These are phyloP conservation scores for Tetanocera ferruginea DNA, from an alignment of 2,888 invertebrate species.

Conservation along the genomic window DNA sequence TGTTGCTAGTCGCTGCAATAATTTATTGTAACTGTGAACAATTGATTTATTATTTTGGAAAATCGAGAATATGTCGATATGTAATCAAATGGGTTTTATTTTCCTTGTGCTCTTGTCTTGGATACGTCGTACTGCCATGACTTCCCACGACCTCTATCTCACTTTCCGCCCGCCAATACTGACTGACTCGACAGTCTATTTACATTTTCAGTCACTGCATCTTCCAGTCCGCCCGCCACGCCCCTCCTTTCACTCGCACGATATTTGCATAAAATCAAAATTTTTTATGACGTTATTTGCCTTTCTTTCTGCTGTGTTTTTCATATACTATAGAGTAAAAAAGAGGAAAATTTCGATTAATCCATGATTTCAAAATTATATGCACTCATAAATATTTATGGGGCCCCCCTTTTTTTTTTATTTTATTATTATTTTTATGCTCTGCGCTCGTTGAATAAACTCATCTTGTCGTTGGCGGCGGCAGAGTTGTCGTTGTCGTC, in stretches of 20 bases:
- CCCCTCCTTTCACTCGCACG: neutral
- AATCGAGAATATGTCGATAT: slow-evolving; percentile 21
- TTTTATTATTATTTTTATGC: slow-evolving; percentile 13
- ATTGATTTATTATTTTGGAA: slow-evolving; percentile 27
- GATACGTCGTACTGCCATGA: too few species aligned
- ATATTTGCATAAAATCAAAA: slow-evolving; percentile 41
- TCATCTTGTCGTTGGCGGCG: slow-evolving; percentile 29
- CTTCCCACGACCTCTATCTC: too few species aligned
- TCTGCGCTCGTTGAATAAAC: slow-evolving; percentile 32
- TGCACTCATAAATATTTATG: slow-evolving; percentile 48
- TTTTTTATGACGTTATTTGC: slow-evolving; percentile 33
- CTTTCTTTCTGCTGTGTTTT: neutral
- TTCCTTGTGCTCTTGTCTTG: too few species aligned
- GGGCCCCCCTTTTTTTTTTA: slow-evolving; percentile 32
- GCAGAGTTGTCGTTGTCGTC: neutral
- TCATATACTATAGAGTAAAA: neutral
- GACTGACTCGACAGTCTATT: neutral
- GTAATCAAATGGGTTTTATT: neutral
- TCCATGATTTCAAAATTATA: slow-evolving; percentile 47
- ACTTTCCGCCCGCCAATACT: too few species aligned
- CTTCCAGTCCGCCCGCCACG: neutral
- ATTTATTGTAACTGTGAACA: slow-evolving; percentile 20
- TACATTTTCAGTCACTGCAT: neutral
- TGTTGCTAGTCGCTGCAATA: neutral
- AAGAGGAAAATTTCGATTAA: slow-evolving; percentile 45